Conservation (phyloP, 2,797 vertebrate species). For the Chaunax sp. region DNA sequence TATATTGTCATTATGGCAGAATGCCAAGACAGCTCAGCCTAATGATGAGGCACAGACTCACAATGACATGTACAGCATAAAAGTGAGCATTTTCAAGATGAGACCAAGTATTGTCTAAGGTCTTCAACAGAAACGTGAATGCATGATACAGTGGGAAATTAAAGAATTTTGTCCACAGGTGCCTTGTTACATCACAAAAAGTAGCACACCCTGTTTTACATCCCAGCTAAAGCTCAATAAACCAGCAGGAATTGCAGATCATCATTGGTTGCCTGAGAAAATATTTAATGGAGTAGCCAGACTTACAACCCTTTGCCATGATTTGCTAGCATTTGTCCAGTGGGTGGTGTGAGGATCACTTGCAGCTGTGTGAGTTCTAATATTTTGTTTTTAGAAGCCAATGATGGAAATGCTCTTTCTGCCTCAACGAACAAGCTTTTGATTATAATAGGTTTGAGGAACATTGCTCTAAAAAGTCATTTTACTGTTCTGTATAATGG, state of each 20-base stretch:
- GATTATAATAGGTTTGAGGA: conserved; percentile 7
- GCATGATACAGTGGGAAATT: no score
- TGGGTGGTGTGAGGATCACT: conserved; percentile 52
- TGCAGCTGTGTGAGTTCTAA: conserved; percentile 23
- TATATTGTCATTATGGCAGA: conserved; percentile 19
- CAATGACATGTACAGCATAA: conserved; percentile 1
- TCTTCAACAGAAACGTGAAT: no score
- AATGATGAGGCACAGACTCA: conserved; percentile 17
- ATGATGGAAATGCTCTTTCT: background rate
- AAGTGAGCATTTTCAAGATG: no score
- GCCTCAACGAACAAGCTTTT: background rate
- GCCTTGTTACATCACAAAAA: background rate
- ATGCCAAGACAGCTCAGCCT: conserved; percentile 8
- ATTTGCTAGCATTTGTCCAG: conserved; percentile 50
- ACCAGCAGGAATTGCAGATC: conserved; percentile 6
- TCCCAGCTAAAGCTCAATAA: conserved; percentile 5
- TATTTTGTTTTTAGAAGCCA: conserved; percentile 21
- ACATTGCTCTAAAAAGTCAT: background rate
- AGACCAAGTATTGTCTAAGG: no score
- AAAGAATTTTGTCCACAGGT: no score
- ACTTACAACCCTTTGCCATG: conserved; percentile 6
- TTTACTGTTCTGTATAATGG: no score
- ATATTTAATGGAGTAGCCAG: conserved; percentile 17
- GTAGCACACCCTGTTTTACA: conserved; percentile 12
- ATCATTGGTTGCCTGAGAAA: conserved; percentile 1